Conservation (phyloP, 1,140 invertebrate species). For the Caenorhabditis inopinata region DNA sequence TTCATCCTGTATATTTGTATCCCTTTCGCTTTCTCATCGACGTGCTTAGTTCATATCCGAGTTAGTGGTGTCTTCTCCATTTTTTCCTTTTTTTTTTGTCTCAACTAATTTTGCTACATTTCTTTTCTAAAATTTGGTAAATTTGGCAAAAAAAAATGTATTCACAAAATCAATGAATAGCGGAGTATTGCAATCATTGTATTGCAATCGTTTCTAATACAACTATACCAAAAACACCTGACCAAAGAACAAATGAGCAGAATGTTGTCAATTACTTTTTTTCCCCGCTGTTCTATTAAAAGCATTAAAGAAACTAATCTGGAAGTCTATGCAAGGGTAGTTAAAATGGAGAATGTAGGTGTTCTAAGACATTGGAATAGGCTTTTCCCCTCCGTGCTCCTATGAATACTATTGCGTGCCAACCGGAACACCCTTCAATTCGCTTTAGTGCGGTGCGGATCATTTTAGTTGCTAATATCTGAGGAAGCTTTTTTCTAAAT, state of each 20-base stretch:
- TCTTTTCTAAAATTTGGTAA: neutral
- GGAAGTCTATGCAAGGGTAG: neutral
- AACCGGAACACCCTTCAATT: neutral
- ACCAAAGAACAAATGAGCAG: neutral
- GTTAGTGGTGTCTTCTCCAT: neutral
- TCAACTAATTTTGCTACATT: constrained; percentile 9
- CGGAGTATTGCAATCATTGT: too few relatives aligned
- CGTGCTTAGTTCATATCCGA: constrained; percentile 9
- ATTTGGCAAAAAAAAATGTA: too few relatives aligned
- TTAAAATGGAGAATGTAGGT: neutral
- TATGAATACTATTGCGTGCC: neutral
- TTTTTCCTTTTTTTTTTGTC: neutral
- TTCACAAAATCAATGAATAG: too few relatives aligned
- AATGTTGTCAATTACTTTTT: constrained; percentile 23
- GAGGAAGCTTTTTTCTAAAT: neutral
- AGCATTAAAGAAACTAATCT: neutral
- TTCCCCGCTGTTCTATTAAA: too few relatives aligned
- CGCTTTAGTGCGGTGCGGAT: neutral
- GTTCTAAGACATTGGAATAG: neutral
- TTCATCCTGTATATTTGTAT: neutral
- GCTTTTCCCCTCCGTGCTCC: neutral
- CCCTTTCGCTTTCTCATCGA: constrained; percentile 9
- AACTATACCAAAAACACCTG: neutral
- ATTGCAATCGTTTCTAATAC: neutral
- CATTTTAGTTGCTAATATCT: too few relatives aligned